Conservation (phyloP, 2,113 vertebrate genomes). For the Toxostoma redivivum region DNA sequence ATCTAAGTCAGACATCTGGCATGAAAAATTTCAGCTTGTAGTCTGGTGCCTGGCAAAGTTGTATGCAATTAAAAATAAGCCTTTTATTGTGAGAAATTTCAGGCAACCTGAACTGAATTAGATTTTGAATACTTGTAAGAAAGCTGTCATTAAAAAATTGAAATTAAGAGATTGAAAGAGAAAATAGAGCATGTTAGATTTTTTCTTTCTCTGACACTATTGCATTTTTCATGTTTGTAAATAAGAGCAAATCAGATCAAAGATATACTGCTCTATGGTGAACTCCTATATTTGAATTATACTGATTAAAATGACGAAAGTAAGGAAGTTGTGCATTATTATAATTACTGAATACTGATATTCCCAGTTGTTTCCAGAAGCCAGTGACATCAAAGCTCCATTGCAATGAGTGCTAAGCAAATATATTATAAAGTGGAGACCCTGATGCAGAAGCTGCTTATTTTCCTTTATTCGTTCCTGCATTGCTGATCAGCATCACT, state of each 20-base stretch:
- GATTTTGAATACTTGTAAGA: not conserved
- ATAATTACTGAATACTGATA: not conserved
- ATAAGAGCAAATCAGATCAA: not conserved
- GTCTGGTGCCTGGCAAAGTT: not conserved
- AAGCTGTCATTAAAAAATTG: not conserved
- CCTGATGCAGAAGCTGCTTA: not conserved
- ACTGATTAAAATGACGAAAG: not conserved
- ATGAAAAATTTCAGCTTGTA: constrained; percentile 20
- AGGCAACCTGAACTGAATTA: not conserved
- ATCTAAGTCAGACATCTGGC: not conserved
- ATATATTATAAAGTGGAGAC: not conserved
- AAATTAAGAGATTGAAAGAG: not conserved
- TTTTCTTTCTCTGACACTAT: not conserved
- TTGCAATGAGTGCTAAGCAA: not conserved
- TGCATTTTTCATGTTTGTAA: not conserved
- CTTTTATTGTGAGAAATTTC: not conserved
- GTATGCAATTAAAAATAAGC: not conserved
- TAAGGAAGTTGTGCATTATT: not conserved
- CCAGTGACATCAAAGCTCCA: not conserved
- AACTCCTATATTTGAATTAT: not conserved
- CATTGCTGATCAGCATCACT: not conserved
- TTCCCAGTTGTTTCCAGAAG: not conserved
- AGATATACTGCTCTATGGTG: not conserved
- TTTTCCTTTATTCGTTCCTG: not conserved
- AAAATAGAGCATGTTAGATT: not conserved